Evolutionary conservation across 2,797 vertebrate species (phyloP).

Genomic region (Aeoliscus strigatus): DNA sequence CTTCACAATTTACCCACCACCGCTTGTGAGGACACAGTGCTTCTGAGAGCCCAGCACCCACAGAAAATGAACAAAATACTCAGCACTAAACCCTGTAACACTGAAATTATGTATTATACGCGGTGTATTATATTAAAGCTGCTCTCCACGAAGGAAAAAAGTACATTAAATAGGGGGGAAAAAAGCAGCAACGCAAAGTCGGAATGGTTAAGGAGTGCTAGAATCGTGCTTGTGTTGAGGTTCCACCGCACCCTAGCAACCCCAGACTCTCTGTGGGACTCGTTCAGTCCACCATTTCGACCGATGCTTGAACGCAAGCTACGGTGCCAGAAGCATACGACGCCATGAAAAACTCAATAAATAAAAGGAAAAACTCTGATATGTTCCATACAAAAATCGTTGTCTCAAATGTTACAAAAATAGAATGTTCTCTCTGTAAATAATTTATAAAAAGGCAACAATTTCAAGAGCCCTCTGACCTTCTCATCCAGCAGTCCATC

Average conservation of each 20-base stretch:
- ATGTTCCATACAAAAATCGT: constrained; percentile 60
- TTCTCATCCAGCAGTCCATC: constrained; percentile 70
- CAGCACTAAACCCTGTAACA: constrained; percentile 9
- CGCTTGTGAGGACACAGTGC: constrained; percentile 13
- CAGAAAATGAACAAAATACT: constrained; percentile 30
- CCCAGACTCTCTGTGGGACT: constrained; percentile 53
- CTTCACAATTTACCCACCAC: constrained; percentile 46
- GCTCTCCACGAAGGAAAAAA: constrained; percentile 23
- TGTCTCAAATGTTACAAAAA: constrained; percentile 65
- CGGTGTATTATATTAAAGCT: constrained; percentile 16
- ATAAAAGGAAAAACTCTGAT: constrained; percentile 54
- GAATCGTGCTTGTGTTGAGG: constrained; percentile 81
- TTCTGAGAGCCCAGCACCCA: constrained; percentile 29
- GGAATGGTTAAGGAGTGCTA: constrained; percentile 69
- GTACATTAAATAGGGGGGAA: not conserved
- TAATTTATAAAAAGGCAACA: constrained; percentile 73
- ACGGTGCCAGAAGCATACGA: constrained; percentile 49
- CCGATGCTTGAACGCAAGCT: constrained; percentile 37
- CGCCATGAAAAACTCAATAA: constrained; percentile 71
- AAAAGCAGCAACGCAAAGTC: constrained; percentile 13
- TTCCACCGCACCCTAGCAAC: constrained; percentile 84
- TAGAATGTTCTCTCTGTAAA: constrained; percentile 59
- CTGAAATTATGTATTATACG: constrained; percentile 1
- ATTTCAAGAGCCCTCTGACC: constrained; percentile 63
- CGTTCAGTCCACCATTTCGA: constrained; percentile 72